These are phyloP conservation scores for Pelobates cultripes DNA, from an alignment of 2,797 vertebrate genomes.

Conservation along the genomic window DNA sequence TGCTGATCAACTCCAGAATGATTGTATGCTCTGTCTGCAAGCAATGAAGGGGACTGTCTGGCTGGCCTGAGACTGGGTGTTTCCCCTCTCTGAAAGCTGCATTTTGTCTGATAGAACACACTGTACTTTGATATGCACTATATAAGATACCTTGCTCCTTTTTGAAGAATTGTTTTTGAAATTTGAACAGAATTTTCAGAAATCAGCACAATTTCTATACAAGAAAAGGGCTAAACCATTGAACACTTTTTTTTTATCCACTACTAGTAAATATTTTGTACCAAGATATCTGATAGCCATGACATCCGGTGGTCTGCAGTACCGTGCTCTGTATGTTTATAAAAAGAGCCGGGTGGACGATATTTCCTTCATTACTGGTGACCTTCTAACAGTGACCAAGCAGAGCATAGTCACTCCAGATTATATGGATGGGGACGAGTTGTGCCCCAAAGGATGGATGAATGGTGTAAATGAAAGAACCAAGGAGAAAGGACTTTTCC, in stretches of 20 bases:
- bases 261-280: rapidly evolving
- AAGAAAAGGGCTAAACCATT: background rate
- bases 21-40: background rate
- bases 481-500: conserved; percentile 81
- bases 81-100: background rate
- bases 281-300: conserved; percentile 53
- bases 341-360: conserved; percentile 76
- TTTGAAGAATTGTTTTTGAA: background rate
- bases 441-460: conserved; percentile 78
- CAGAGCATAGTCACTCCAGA: conserved; percentile 65
- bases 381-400: conserved; percentile 76
- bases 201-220: background rate
- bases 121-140: background rate
- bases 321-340: conserved; percentile 80
- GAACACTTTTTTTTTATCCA: too few species aligned
- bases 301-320: conserved; percentile 78
- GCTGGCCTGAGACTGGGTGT: background rate
- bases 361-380: conserved; percentile 77
- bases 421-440: conserved; percentile 78
- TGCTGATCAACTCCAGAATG: background rate
- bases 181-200: background rate
- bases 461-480: conserved; percentile 79
- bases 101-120: background rate
- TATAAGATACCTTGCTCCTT: background rate
- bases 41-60: background rate